Evolutionary conservation across 2,113 vertebrate species (phyloP).

Genomic region (Strix uralensis): DNA sequence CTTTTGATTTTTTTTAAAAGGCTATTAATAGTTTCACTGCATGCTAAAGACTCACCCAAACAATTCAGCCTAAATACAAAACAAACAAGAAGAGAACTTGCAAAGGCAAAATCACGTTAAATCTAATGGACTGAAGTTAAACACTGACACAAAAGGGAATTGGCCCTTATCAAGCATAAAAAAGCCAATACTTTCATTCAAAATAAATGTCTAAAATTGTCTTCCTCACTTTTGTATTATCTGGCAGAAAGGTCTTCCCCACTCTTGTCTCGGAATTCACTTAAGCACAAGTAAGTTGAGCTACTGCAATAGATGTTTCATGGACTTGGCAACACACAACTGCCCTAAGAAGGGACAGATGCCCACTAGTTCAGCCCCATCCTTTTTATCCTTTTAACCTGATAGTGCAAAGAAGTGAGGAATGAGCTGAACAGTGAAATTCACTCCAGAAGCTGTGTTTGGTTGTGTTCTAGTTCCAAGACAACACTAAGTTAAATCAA

Average conservation of each 20-base stretch:
- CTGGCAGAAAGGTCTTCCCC: not conserved
- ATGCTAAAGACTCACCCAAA: not conserved
- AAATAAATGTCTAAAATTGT: not conserved
- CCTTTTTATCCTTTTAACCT: not conserved
- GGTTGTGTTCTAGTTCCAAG: not conserved
- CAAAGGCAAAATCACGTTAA: not conserved
- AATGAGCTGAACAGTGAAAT: not conserved
- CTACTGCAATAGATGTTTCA: not conserved
- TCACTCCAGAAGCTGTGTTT: not conserved
- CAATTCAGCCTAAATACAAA: not conserved
- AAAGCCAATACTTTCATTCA: fast-evolving
- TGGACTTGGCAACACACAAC: not conserved
- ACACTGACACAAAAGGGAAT: not conserved
- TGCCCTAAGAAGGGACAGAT: not conserved
- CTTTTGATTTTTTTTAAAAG: not conserved
- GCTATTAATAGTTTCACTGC: not conserved
- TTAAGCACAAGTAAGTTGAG: not conserved
- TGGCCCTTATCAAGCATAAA: not conserved
- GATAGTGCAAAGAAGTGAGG: not conserved
- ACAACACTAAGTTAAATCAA: not conserved
- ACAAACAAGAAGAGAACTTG: not conserved
- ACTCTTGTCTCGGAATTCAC: not conserved
- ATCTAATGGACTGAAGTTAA: not conserved
- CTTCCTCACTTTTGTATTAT: not conserved
- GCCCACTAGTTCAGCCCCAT: not conserved